Evolutionary conservation across 2,113 vertebrate species (phyloP).

Genomic region (Mus spicilegus): DNA sequence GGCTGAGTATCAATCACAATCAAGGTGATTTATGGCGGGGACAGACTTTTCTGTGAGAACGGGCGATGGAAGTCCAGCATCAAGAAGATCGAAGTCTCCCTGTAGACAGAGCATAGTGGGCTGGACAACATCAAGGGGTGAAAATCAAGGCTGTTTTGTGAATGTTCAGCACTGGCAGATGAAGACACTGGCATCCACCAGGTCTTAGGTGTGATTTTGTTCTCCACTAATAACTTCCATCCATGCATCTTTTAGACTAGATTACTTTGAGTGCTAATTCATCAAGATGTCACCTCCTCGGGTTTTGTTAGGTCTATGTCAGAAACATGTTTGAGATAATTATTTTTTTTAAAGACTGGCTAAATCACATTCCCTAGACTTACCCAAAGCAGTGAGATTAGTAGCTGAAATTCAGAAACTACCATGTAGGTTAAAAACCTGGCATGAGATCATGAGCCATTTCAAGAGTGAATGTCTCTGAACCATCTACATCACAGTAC

Average conservation of each 20-base stretch:
- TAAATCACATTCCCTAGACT: neutral
- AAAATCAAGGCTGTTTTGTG: neutral
- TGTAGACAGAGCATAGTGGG: neutral
- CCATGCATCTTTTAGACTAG: neutral
- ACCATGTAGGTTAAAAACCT: neutral
- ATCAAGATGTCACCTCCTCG: neutral
- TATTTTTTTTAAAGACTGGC: neutral
- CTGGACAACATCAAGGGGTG: neutral
- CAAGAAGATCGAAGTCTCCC: neutral
- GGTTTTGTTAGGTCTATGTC: neutral
- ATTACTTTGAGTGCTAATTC: constrained; percentile 2
- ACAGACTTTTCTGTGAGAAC: constrained; percentile 57
- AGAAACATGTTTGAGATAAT: neutral
- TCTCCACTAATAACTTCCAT: neutral
- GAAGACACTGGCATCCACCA: neutral
- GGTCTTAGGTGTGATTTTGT: neutral
- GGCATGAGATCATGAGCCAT: neutral
- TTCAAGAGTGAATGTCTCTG: neutral
- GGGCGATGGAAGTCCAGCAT: constrained; percentile 22
- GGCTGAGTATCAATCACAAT: constrained; percentile 26
- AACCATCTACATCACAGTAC: neutral
- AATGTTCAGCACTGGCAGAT: neutral
- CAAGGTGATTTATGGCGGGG: constrained; percentile 61
- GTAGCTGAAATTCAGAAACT: constrained; percentile 50
- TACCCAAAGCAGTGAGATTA: neutral